phyloP scores from a whole-genome alignment of 2,113 vertebrate genomes.

The Gobius niger region DNA sequence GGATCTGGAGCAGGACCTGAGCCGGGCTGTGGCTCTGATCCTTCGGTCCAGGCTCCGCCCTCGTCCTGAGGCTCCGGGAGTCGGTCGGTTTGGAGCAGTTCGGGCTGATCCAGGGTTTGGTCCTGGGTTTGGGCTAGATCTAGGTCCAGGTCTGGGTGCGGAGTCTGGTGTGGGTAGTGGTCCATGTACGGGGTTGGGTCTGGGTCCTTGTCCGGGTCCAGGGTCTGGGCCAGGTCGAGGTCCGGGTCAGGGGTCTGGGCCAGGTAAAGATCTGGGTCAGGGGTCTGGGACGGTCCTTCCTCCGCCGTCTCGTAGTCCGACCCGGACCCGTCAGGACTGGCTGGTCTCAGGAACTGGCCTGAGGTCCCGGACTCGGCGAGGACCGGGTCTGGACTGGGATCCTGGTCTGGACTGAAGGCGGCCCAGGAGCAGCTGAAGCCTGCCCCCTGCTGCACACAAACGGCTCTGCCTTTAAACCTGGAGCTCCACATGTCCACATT shows the following conservation, averaged over 20 bases:
- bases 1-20: neutral
- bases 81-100: neutral
- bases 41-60: neutral
- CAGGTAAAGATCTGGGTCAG: neutral
- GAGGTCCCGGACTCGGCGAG: slow-evolving; percentile 71
- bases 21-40: neutral
- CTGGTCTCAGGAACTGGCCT: slow-evolving; percentile 54
- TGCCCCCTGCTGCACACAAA: neutral
- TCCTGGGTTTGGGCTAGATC: neutral
- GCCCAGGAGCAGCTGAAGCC: slow-evolving; percentile 4
- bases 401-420: neutral
- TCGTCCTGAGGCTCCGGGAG: neutral
- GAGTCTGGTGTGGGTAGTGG: no score
- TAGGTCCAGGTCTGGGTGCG: neutral
- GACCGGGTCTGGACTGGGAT: slow-evolving; percentile 1
- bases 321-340: slow-evolving; percentile 67
- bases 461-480: neutral
- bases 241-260: neutral
- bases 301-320: slow-evolving; percentile 76
- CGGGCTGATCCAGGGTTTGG: neutral
- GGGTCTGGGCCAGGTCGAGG: neutral
- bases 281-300: slow-evolving; percentile 47
- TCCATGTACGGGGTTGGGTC: neutral
- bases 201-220: neutral
- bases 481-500: no score